These are phyloP conservation scores for Diabrotica undecimpunctata DNA, from an alignment of 1,140 invertebrate genomes.

Conservation along the genomic window DNA sequence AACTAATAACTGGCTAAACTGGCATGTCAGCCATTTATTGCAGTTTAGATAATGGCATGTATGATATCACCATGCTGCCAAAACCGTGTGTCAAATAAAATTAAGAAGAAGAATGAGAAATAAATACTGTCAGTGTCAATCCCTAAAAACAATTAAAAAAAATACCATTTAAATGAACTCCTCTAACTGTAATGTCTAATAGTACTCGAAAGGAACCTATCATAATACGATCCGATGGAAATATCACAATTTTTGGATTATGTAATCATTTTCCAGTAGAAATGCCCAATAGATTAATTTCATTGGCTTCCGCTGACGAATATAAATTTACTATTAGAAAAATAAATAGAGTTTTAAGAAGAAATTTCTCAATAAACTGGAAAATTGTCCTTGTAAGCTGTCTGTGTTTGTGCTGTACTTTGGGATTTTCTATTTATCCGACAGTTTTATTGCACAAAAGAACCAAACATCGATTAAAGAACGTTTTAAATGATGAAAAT, in stretches of 20 bases:
- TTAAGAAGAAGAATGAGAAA: no score
- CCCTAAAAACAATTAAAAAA: no score
- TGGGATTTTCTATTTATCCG: constrained; percentile 21
- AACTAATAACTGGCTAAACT: no score
- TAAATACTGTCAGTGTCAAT: no score
- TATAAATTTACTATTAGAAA: constrained; percentile 25
- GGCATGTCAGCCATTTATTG: no score
- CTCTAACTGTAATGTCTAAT: constrained; percentile 6
- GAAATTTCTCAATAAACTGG: constrained; percentile 18
- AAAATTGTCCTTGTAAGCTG: constrained; percentile 18
- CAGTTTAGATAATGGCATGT: no score
- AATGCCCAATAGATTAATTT: constrained; percentile 25
- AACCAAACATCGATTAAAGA: constrained; percentile 22
- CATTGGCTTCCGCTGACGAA: constrained; percentile 26
- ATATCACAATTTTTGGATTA: constrained; percentile 25
- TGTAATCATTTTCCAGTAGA: constrained; percentile 24
- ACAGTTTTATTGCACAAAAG: constrained; percentile 22
- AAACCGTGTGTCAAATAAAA: no score
- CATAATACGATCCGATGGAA: constrained; percentile 26
- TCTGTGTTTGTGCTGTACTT: constrained; percentile 22
- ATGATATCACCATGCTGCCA: no score
- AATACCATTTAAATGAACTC: no score
- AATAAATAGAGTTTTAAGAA: constrained; percentile 22
- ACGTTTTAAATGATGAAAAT: constrained; percentile 24
- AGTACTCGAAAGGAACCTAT: constrained; percentile 19